Conservation (phyloP, 2,113 vertebrate species). For the Lepidothrix coronata region DNA sequence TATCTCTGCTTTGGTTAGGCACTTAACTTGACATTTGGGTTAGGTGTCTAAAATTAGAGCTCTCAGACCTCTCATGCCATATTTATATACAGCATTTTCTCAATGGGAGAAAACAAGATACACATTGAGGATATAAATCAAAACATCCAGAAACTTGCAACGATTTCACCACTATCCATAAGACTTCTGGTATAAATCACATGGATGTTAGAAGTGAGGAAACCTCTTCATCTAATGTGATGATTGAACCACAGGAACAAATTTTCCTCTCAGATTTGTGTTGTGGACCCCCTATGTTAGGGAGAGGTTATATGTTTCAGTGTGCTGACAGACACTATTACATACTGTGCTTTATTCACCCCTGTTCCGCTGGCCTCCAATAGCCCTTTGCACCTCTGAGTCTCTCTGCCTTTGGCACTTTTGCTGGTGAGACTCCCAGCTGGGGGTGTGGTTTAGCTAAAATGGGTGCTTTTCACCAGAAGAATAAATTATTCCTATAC, state of each 20-base stretch:
- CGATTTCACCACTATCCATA: background rate
- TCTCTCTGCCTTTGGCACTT: constrained; percentile 38
- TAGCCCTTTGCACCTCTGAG: background rate
- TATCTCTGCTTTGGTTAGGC: background rate
- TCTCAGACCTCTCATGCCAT: background rate
- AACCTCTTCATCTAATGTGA: background rate
- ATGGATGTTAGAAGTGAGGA: background rate
- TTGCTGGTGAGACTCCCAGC: constrained; percentile 18
- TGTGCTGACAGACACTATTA: constrained; percentile 23
- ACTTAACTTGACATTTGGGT: background rate
- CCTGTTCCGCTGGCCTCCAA: background rate
- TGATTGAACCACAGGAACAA: constrained; percentile 29
- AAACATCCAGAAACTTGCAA: constrained; percentile 3
- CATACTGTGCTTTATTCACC: background rate
- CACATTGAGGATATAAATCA: background rate
- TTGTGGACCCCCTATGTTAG: constrained; percentile 19
- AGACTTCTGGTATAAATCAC: constrained; percentile 22
- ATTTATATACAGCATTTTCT: background rate
- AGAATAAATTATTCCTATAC: constrained; percentile 63
- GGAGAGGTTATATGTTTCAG: constrained; percentile 8
- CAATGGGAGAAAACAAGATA: background rate
- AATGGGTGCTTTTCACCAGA: constrained; percentile 58
- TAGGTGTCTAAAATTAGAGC: background rate
- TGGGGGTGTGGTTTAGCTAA: constrained; percentile 41
- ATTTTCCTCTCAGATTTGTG: background rate